Evolutionary conservation across 2,797 vertebrate genomes (phyloP), one percentile per base, ranked within the genome.

Genomic region (Spheniscus humboldti): DNA sequence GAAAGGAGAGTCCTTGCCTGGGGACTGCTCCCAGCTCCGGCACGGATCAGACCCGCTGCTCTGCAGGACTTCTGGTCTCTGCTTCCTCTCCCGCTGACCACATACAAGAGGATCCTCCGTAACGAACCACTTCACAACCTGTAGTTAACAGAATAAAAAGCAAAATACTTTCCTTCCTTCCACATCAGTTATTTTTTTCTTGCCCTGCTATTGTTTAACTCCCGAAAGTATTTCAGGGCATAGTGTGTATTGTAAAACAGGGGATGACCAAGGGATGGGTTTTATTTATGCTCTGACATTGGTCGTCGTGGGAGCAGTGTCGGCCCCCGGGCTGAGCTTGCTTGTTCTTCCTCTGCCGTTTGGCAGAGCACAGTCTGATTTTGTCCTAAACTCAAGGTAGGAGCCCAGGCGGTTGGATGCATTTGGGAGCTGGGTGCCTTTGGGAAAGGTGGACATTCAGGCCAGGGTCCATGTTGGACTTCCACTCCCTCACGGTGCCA

Each of bases 241-340:
- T 1, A 8, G 24, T 0, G 6, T 17, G 37, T 7, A 1, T 4
- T 8, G 24, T 18, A 27, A 33, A 45, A 18, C 14, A 20, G 52
- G 17, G 69, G 63, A 12, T 2, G 3, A 20, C 35, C 31, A 18
- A 22, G 18, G 56, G 25, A 7, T 2, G 43, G 69, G 25, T 3
- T 9, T 48, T 16, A 18, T n/a, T 45, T 30, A 11, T 2, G 1
- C 48, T 30, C 41, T 11, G 41, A 18, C 50, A 11, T 1, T 7
- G 67, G 7, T 18, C 13, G 3, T 10, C 2, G 0, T 2, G 22
- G 64, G 60, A 56, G 62, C 55, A 30, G 27, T 10, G 25, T 10
- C 23, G 4, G n/a, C 27, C 23, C n/a, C n/a, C 2, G 0, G 37
- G 35, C 27, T 33, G 35, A 68, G 19, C 17, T 50, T 14, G 3